Percentiles rank a stretch among this genome's conserved stretches.
Evolutionary conservation across 2,113 vertebrate species (phyloP).

Genomic region (Hippocampus barbouri): DNA sequence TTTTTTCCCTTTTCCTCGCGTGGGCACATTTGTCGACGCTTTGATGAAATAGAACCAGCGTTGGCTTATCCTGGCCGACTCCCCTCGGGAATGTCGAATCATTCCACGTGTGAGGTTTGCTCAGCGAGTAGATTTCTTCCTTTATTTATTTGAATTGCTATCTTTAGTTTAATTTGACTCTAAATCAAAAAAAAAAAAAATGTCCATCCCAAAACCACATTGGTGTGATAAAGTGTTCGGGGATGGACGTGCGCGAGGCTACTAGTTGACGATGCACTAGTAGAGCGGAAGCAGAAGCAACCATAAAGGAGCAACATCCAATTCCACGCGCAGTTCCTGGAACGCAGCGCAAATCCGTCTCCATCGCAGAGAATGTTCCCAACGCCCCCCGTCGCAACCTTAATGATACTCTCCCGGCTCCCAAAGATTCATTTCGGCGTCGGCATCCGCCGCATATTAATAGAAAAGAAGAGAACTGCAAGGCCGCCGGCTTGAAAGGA

Average conservation of each 20-base stretch:
- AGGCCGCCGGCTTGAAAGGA: conserved; percentile 23
- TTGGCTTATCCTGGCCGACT: conserved; percentile 27
- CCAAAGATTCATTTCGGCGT: conserved; percentile 4
- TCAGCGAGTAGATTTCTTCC: no score
- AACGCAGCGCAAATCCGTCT: background rate
- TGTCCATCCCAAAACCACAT: no score
- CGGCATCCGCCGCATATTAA: conserved; percentile 28
- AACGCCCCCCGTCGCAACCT: background rate
- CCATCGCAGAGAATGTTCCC: background rate
- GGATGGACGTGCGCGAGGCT: no score
- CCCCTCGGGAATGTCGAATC: conserved; percentile 28
- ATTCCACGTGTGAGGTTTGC: conserved; percentile 17
- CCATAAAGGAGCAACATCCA: background rate
- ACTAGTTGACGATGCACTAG: no score
- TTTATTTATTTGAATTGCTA: no score
- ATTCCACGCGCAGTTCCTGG: background rate
- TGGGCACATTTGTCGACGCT: conserved; percentile 46
- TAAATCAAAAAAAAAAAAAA: no score
- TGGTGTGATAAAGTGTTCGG: no score
- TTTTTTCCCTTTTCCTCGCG: conserved; percentile 19
- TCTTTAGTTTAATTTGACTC: no score
- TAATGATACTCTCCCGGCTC: conserved; percentile 10
- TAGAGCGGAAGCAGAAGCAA: background rate
- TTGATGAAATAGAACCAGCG: conserved; percentile 45
- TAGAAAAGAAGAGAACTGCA: conserved; percentile 19